Percentiles rank a stretch among this genome's conserved stretches.
These are phyloP conservation scores for Alces alces DNA, from an alignment of 2,113 vertebrate species.

Conservation along the genomic window DNA sequence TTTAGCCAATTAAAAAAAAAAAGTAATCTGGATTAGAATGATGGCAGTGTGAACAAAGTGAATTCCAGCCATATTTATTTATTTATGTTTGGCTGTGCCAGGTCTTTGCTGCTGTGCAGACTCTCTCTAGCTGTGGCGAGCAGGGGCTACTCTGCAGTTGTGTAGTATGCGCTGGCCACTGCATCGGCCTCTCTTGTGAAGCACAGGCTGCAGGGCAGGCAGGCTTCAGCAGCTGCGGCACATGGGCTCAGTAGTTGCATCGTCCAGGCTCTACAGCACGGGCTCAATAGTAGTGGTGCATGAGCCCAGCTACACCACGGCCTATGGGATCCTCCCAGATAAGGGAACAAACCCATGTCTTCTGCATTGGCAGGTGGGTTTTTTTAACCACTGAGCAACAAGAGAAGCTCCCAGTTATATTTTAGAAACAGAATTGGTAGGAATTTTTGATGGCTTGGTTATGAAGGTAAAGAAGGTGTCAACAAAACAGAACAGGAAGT, in stretches of 20 bases:
- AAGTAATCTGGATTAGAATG: neutral
- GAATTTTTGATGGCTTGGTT: neutral
- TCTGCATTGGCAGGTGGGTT: neutral
- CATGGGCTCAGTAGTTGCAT: neutral
- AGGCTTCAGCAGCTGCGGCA: fast-evolving
- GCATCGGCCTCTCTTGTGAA: neutral
- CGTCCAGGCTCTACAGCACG: neutral
- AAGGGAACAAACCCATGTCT: neutral
- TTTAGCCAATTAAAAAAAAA: neutral
- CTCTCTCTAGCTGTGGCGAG: neutral
- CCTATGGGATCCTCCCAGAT: neutral
- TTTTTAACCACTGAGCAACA: neutral
- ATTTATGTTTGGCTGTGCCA: neutral
- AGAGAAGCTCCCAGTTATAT: neutral
- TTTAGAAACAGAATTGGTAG: neutral
- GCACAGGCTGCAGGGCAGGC: neutral
- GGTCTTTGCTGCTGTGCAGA: neutral
- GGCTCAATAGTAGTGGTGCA: neutral
- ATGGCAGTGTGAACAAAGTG: neutral
- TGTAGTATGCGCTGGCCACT: fast-evolving
- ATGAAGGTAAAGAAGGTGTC: neutral
- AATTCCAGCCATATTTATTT: neutral
- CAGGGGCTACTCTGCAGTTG: neutral
- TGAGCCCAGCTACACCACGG: neutral
- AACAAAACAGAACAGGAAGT: neutral